phyloP scores from a whole-genome alignment of 2,888 invertebrate genomes.

The Phragmatobia fuliginosa region DNA sequence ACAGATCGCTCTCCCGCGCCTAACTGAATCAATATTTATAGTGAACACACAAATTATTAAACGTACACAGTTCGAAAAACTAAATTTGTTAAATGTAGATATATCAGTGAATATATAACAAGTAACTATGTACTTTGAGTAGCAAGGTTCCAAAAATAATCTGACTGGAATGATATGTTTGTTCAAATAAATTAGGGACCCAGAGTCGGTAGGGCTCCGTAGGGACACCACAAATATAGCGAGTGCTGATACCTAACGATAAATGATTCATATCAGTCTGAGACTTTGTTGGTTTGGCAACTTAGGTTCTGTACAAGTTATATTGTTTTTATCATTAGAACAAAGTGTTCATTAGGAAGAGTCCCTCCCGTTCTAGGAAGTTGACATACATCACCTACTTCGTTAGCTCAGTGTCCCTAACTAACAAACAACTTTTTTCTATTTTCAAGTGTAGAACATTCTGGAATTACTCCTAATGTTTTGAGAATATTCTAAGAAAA shows the following conservation, averaged over 20 bases:
- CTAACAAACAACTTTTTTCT: too few relatives aligned
- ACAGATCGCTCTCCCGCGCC: not conserved
- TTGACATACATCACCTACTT: too few relatives aligned
- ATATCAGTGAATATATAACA: not conserved
- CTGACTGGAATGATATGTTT: not conserved
- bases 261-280: not conserved
- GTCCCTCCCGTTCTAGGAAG: too few relatives aligned
- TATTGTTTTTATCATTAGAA: not conserved
- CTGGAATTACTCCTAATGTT: not conserved
- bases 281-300: not conserved
- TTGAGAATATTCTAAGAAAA: not conserved
- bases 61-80: not conserved
- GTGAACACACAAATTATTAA: not conserved
- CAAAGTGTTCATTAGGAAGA: too few relatives aligned
- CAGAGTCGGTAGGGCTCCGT: not conserved
- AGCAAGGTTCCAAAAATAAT: not conserved
- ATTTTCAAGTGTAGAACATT: too few relatives aligned
- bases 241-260: slow-evolving; percentile 5
- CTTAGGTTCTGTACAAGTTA: not conserved
- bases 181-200: not conserved
- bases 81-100: not conserved
- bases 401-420: too few relatives aligned
- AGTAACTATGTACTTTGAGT: not conserved
- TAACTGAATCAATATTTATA: not conserved
- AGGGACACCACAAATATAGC: not conserved